phyloP scores from a whole-genome alignment of 2,797 vertebrate species.

The Sciaenops ocellatus region DNA sequence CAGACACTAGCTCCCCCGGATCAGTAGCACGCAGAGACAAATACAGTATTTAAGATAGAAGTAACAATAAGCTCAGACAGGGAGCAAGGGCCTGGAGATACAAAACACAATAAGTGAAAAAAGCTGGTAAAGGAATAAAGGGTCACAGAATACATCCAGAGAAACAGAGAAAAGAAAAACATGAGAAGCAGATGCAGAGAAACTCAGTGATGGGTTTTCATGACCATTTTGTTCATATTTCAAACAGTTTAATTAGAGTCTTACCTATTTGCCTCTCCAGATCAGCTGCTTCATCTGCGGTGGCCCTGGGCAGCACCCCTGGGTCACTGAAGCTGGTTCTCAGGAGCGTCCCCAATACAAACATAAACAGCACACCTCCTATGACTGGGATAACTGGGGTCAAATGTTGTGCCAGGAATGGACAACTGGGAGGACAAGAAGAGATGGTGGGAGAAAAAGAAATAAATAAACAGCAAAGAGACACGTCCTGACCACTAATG shows the following conservation, averaged over 20 bases:
- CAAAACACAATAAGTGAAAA: background rate
- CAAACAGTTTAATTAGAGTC: conserved; percentile 9
- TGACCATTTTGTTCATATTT: background rate
- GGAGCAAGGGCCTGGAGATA: conserved; percentile 3
- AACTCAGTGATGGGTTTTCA: background rate
- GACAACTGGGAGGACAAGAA: conserved; percentile 87
- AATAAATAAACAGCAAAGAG: conserved; percentile 1
- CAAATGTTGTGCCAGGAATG: conserved; percentile 89
- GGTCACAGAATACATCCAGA: background rate
- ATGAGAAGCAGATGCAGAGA: background rate
- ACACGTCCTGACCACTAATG: conserved; percentile 1
- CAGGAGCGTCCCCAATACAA: conserved; percentile 96
- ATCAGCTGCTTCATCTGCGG: conserved; percentile 95
- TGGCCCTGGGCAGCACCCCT: conserved; percentile 95
- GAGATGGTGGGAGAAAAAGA: conserved; percentile 14
- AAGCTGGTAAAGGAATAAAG: background rate
- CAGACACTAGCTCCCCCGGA: conserved; percentile 1
- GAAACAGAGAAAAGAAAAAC: background rate
- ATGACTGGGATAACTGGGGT: conserved; percentile 94
- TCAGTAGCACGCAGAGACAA: conserved; percentile 16
- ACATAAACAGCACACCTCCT: conserved; percentile 94
- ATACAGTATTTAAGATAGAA: conserved; percentile 2
- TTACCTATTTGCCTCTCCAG: conserved; percentile 99
- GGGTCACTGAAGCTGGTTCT: conserved; percentile 99
- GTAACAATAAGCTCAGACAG: conserved; percentile 8